Evolutionary conservation across 1,140 invertebrate genomes (phyloP).

Genomic region (Lepidurus couesii): DNA sequence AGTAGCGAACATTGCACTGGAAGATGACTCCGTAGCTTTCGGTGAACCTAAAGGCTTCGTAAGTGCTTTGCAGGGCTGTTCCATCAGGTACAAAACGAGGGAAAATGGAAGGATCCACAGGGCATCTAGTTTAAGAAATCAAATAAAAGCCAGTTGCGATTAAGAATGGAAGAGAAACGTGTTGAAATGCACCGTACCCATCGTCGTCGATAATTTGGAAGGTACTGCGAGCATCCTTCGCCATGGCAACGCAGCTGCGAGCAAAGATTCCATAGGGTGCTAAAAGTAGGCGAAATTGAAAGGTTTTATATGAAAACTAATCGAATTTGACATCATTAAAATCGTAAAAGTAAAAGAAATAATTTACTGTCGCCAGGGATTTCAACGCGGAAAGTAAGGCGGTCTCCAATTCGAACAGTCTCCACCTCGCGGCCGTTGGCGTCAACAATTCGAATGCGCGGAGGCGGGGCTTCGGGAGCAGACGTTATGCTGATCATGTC

Average conservation of each 20-base stretch:
- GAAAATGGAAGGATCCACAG: constrained; percentile 87
- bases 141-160: background rate
- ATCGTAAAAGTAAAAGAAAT: constrained; percentile 20
- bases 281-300: constrained; percentile 47
- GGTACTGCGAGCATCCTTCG: constrained; percentile 89
- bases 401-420: constrained; percentile 89
- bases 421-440: constrained; percentile 77
- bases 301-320: background rate
- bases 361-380: constrained; percentile 83
- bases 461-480: constrained; percentile 86
- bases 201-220: constrained; percentile 94
- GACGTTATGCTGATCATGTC: constrained; percentile 93
- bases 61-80: constrained; percentile 74
- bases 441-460: constrained; percentile 85
- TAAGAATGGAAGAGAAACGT: background rate
- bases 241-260: constrained; percentile 91
- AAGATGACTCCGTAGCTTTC: constrained; percentile 95
- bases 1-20: constrained; percentile 95
- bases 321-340: background rate
- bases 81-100: constrained; percentile 81
- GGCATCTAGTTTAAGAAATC: constrained; percentile 58
- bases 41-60: constrained; percentile 91
- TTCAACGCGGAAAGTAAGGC: constrained; percentile 89
- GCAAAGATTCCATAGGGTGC: constrained; percentile 94
- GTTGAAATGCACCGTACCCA: constrained; percentile 55